These are phyloP conservation scores for Haliclystus octoradiatus DNA, from an alignment of 30 jellyfish, hydroid and myxozoan species.

Conservation along the genomic window DNA sequence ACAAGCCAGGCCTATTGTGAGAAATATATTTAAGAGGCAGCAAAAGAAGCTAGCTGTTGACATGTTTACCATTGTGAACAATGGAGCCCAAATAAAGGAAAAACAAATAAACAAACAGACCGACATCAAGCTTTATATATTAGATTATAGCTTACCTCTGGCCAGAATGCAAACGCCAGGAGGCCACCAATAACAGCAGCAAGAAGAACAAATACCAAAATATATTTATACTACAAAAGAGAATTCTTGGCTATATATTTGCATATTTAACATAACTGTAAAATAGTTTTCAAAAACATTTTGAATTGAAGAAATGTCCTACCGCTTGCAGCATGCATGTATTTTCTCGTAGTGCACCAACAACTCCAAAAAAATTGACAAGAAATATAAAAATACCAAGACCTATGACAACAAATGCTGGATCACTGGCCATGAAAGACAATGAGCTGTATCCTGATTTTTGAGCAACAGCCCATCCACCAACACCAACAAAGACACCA, in stretches of 20 bases:
- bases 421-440: constrained; percentile 80
- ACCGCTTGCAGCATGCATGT: constrained; percentile 50
- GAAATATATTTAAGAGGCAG: too few relatives aligned
- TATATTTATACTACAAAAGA: constrained; percentile 40
- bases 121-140: too few relatives aligned
- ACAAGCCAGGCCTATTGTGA: too few relatives aligned
- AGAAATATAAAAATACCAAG: constrained; percentile 67
- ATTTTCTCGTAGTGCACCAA: constrained; percentile 89
- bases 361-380: constrained; percentile 81
- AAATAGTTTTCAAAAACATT: not conserved
- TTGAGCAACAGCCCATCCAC: constrained; percentile 89
- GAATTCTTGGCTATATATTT: too few relatives aligned
- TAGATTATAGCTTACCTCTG: constrained; percentile 91
- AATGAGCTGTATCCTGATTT: constrained; percentile 81
- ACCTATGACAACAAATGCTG: constrained; percentile 67
- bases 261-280: too few relatives aligned
- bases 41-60: too few relatives aligned
- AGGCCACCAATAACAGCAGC: constrained; percentile 63
- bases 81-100: not conserved
- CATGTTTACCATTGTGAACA: not conserved
- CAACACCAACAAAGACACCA: constrained; percentile 84
- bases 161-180: constrained; percentile 95
- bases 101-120: too few relatives aligned
- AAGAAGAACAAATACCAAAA: constrained; percentile 30
- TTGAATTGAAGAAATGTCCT: not conserved